A percentile compares a stretch with the other conserved stretches of the same genome.
These are phyloP conservation scores for Rhopalosiphum nymphaeae DNA, from an alignment of 2,888 invertebrate genomes.

Conservation along the genomic window DNA sequence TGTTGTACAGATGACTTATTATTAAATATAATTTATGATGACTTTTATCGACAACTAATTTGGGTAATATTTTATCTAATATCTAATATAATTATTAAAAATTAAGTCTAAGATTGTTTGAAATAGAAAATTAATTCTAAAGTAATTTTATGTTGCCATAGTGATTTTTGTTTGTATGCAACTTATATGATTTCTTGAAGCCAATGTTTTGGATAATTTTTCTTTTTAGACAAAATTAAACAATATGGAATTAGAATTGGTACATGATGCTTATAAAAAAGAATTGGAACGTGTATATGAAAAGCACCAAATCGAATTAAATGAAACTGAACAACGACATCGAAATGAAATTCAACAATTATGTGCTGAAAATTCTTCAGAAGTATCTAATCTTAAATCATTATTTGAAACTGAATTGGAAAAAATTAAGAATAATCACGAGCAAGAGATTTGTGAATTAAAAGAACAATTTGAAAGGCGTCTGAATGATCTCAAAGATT, in stretches of 20 bases:
- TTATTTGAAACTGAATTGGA: constrained; percentile 31
- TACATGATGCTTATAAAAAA: constrained; percentile 50
- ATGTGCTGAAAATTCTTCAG: constrained; percentile 8
- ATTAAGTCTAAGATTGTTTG: not conserved
- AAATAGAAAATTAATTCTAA: not conserved
- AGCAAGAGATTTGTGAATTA: constrained; percentile 42
- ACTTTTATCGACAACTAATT: not conserved
- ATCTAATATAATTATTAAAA: not conserved
- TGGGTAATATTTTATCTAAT: not conserved
- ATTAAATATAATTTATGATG: not conserved
- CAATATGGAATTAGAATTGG: constrained; percentile 41
- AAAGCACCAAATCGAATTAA: constrained; percentile 46
- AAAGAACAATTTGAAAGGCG: constrained; percentile 52
- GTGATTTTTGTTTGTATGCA: constrained; percentile 47
- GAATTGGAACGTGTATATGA: constrained; percentile 41
- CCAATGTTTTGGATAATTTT: not conserved
- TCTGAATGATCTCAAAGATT: constrained; percentile 35
- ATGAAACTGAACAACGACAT: constrained; percentile 41
- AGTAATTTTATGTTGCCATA: constrained; percentile 28
- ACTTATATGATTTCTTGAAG: not conserved
- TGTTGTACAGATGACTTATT: not conserved
- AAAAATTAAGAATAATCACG: constrained; percentile 43
- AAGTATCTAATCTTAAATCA: constrained; percentile 49
- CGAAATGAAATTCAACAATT: constrained; percentile 44
- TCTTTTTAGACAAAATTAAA: not conserved